Base-by-base conservation (phyloP, 2,888 invertebrate genomes). In the Dryobotodes eremita region DNA sequence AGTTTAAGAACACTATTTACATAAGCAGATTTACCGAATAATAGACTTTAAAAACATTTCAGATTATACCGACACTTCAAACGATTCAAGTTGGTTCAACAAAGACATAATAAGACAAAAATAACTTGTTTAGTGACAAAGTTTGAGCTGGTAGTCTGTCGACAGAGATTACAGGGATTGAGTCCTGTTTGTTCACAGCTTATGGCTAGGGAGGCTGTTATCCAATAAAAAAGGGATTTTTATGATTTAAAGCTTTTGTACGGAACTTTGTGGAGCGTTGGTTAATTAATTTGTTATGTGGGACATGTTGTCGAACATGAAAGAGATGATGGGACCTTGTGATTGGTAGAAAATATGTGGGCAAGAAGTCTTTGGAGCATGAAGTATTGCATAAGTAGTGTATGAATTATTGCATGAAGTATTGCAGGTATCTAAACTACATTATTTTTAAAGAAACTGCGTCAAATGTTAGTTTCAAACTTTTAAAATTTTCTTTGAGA, bases 191-290 rank as follows among this genome's bases (percentile, higher is more conserved):
- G 82, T 72, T 42, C 42, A 0, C 66, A n/a, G 80, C 78, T 87
- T 86, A 74, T 36, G 53, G 48, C 61, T 17, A 13, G 42, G 59
- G 48, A 78, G 77, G 6, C 57, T 75, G 75, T 87, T 83, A 84
- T 87, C 88, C 88, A 86, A 88, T 88, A 88, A 85, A 79, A 62
- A 72, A 61, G 71, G 61, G 74, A 75, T 75, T 79, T 76, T n/a
- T 77, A 71, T 75, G 50, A 36, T 74, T 75, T n/a, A 78, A 42
- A 59, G 70, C 73, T 79, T 81, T 73, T 13, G 46, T 20, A 42
- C 48, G 46, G 23, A 77, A 86, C 77, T 88, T 84, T 82, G 13
- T 75, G 6, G 46, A 59, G 66, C 75, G 55, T 48, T 70, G 48
- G 46, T 31, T 86, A 71, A 85, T 82, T 65, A 71, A 50, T 62